Conservation (phyloP, 1,140 invertebrate species). For the Gryon sp. region DNA sequence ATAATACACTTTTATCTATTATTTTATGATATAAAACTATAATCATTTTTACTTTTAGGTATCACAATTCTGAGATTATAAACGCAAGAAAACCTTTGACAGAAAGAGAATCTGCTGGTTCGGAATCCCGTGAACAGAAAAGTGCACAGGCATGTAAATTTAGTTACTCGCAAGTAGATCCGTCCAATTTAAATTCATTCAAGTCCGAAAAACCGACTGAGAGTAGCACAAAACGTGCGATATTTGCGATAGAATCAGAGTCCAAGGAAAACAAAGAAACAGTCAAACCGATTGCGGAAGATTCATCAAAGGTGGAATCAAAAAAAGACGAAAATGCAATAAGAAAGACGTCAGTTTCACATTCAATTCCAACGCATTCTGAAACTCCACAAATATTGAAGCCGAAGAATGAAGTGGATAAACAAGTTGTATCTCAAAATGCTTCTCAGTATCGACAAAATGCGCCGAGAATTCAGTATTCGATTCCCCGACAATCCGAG, state of each 20-base stretch:
- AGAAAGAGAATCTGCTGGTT: slow-evolving; percentile 17
- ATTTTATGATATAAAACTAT: not conserved
- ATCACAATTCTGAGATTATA: slow-evolving; percentile 60
- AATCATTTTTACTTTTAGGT: slow-evolving; percentile 45
- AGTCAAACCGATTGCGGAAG: not conserved
- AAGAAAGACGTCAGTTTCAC: too few relatives aligned
- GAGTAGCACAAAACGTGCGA: slow-evolving; percentile 12
- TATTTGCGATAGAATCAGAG: slow-evolving; percentile 25
- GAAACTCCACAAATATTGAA: too few relatives aligned
- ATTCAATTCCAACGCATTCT: too few relatives aligned
- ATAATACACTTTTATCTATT: not conserved
- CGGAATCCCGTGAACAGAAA: not conserved
- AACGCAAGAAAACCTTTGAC: slow-evolving; percentile 65
- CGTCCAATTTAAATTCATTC: not conserved
- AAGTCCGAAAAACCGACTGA: slow-evolving; percentile 13
- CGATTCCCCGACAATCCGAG: slow-evolving; percentile 24
- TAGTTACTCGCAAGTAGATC: not conserved
- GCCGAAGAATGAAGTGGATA: not conserved
- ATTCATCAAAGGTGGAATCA: too few relatives aligned
- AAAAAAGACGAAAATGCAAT: too few relatives aligned
- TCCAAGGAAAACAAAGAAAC: slow-evolving; percentile 10
- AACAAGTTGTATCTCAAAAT: too few relatives aligned
- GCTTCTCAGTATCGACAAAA: not conserved
- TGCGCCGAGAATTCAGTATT: slow-evolving; percentile 38
- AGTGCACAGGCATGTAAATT: not conserved